phyloP scores from a whole-genome alignment of 1,140 invertebrate species.

The Oryzaephilus surinamensis region DNA sequence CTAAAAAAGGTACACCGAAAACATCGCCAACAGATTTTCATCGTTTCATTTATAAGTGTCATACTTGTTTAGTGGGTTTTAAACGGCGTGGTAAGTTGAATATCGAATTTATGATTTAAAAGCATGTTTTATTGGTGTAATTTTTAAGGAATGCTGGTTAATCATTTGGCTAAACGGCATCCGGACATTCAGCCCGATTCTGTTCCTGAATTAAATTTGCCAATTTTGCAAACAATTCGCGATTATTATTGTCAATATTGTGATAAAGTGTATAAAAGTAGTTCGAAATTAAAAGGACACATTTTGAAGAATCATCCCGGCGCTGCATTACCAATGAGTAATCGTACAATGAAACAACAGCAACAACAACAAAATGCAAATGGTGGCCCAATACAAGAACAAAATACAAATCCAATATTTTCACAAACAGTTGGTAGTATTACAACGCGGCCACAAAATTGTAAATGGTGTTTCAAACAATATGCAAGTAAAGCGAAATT shows the following conservation, averaged over 20 bases:
- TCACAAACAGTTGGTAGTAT: constrained; percentile 63
- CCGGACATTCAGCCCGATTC: constrained; percentile 63
- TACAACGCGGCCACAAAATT: constrained; percentile 61
- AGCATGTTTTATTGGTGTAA: neutral
- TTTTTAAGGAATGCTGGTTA: constrained; percentile 67
- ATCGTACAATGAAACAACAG: constrained; percentile 42
- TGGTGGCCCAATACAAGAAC: too few relatives aligned
- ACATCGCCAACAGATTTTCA: constrained; percentile 61
- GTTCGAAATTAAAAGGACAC: constrained; percentile 74
- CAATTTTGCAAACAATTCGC: constrained; percentile 66
- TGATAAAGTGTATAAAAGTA: constrained; percentile 79
- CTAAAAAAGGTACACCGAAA: constrained; percentile 30
- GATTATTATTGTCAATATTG: constrained; percentile 83
- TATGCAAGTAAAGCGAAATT: constrained; percentile 75
- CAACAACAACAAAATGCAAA: constrained; percentile 37
- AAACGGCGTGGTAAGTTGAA: constrained; percentile 73
- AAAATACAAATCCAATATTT: constrained; percentile 52
- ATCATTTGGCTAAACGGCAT: constrained; percentile 77
- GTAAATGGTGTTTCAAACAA: constrained; percentile 75
- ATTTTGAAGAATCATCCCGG: constrained; percentile 81
- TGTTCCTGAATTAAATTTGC: constrained; percentile 72
- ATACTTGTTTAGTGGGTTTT: constrained; percentile 68
- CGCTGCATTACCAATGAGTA: constrained; percentile 52
- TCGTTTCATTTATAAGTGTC: constrained; percentile 72
- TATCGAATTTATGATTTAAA: constrained; percentile 34